phyloP scores from a whole-genome alignment of 2,113 vertebrate species.

The Vulpes vulpes region DNA sequence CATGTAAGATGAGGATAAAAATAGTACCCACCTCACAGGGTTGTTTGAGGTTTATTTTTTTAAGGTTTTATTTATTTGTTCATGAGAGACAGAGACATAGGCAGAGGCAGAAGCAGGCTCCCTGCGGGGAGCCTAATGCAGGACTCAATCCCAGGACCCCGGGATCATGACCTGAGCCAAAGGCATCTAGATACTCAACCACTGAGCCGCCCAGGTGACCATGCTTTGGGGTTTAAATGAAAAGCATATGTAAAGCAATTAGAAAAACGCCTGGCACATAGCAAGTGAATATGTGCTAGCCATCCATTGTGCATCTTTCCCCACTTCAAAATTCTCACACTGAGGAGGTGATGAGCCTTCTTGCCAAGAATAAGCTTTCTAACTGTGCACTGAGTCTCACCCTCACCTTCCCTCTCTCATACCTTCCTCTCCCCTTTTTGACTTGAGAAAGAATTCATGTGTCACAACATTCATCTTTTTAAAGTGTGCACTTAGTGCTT shows the following conservation, averaged over 20 bases:
- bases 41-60: constrained; percentile 5
- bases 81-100: no score
- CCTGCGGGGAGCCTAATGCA: no score
- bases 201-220: no score
- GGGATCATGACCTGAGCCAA: no score
- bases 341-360: background rate
- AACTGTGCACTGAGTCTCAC: constrained; percentile 1
- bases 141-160: no score
- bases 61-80: no score
- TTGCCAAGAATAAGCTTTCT: constrained; percentile 31
- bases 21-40: background rate
- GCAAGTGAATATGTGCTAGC: background rate
- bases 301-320: background rate
- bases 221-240: background rate
- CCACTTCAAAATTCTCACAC: background rate
- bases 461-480: background rate
- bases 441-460: background rate
- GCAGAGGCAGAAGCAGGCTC: no score
- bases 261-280: background rate
- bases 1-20: constrained; percentile 33
- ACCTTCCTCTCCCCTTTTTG: background rate
- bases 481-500: constrained; percentile 31
- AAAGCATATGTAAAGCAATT: background rate
- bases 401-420: background rate
- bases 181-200: no score